These are phyloP conservation scores for Parnassius orleans DNA, from an alignment of 2,888 invertebrate species.

Conservation along the genomic window DNA sequence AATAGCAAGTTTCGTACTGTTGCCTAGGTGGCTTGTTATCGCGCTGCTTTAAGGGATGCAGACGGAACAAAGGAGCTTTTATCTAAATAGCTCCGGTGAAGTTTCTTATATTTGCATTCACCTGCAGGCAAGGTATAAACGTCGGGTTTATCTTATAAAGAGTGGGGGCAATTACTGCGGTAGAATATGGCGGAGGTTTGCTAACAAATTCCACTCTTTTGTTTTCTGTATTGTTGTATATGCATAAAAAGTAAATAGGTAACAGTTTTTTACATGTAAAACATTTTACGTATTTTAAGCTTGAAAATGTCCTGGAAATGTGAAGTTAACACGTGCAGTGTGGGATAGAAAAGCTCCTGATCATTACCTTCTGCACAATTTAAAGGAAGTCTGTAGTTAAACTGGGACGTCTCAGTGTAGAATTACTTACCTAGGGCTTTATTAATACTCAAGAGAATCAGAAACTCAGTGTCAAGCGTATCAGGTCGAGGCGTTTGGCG, in stretches of 20 bases:
- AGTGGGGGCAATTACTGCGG: constrained; percentile 59
- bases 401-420: no score
- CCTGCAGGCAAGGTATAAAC: constrained; percentile 50
- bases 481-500: no score
- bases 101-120: constrained; percentile 56
- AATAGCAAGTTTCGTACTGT: constrained; percentile 30
- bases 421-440: no score
- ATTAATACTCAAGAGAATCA: no score
- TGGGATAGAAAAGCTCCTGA: no score
- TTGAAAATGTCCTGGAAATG: no score
- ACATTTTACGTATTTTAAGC: no score
- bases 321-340: no score
- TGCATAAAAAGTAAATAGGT: neutral
- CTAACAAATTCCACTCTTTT: constrained; percentile 52
- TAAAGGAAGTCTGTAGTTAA: no score
- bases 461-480: no score
- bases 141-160: constrained; percentile 48
- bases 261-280: no score
- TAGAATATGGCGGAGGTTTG: constrained; percentile 44
- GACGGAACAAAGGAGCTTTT: constrained; percentile 50
- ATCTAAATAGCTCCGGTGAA: constrained; percentile 37
- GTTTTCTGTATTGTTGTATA: constrained; percentile 37
- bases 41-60: constrained; percentile 32
- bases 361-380: no score
- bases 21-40: constrained; percentile 30